Evolutionary conservation across 2,113 vertebrate genomes (phyloP).

Genomic region (Oncorhynchus nerka): DNA sequence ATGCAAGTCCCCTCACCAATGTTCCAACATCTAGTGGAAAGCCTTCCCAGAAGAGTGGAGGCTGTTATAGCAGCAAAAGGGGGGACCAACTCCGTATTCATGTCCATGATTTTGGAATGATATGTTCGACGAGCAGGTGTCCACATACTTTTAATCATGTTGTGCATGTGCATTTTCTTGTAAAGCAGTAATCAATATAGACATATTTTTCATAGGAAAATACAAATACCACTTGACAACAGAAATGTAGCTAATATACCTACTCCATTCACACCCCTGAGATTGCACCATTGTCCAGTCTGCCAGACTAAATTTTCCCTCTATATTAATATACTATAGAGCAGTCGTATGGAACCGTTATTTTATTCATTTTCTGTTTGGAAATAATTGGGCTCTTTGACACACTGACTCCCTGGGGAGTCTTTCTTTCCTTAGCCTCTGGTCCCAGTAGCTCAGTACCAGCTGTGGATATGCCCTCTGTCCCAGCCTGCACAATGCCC

Average conservation of each 20-base stretch:
- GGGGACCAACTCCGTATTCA: no score
- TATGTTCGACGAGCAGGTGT: no score
- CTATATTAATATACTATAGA: slow-evolving; percentile 26
- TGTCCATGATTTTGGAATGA: no score
- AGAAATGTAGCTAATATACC: not conserved
- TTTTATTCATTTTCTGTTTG: slow-evolving; percentile 28
- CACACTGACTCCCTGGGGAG: slow-evolving; percentile 35
- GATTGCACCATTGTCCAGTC: not conserved
- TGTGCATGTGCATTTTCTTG: no score
- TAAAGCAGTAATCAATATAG: not conserved
- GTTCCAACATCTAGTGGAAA: no score
- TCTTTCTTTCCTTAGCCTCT: slow-evolving; percentile 19
- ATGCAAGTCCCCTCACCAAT: no score
- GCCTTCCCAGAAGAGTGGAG: no score
- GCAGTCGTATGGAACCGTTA: slow-evolving; percentile 36
- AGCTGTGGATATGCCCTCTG: slow-evolving; percentile 17
- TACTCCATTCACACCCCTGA: not conserved
- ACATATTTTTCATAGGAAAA: not conserved
- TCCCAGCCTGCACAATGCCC: slow-evolving; percentile 5
- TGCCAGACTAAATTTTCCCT: not conserved
- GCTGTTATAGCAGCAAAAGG: no score
- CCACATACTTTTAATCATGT: no score
- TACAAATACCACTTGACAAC: no score
- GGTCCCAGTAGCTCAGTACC: not conserved
- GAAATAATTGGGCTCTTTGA: slow-evolving; percentile 36